A percentile compares a stretch with the other conserved stretches of the same genome.
phyloP scores from a whole-genome alignment of 2,797 vertebrate species.

The Myotis myotis region DNA sequence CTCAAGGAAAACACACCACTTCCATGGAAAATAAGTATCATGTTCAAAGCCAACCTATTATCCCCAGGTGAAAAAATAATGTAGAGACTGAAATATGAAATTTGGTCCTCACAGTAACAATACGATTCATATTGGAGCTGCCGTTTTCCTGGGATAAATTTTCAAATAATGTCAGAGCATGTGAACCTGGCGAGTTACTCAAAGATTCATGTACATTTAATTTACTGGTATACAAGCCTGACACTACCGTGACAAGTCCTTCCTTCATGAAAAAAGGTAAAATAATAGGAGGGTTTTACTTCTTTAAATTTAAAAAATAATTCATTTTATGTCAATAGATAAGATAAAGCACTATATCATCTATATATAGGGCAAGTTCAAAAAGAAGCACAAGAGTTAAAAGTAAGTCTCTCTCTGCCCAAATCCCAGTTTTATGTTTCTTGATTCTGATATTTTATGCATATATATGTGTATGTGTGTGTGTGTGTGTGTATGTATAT shows the following conservation, averaged over 20 bases:
- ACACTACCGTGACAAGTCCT: not conserved
- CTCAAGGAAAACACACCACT: not conserved
- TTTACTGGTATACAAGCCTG: not conserved
- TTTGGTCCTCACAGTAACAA: not conserved
- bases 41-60: not conserved
- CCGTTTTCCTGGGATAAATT: slow-evolving; percentile 1
- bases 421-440: not conserved
- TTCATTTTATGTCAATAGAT: not conserved
- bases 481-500: no score
- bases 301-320: not conserved
- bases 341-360: not conserved
- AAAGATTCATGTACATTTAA: slow-evolving; percentile 12
- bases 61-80: slow-evolving; percentile 10
- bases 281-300: not conserved
- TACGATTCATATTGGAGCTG: not conserved
- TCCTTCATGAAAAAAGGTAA: not conserved
- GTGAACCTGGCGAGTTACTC: slow-evolving; percentile 21
- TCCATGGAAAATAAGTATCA: not conserved
- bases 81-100: not conserved
- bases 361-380: not conserved
- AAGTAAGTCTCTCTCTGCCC: not conserved
- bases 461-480: not conserved
- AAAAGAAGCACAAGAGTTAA: slow-evolving; percentile 2
- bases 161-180: not conserved
- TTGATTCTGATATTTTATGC: not conserved